These are phyloP conservation scores for Crypturellus undulatus DNA, from an alignment of 2,113 vertebrate genomes.

Conservation along the genomic window DNA sequence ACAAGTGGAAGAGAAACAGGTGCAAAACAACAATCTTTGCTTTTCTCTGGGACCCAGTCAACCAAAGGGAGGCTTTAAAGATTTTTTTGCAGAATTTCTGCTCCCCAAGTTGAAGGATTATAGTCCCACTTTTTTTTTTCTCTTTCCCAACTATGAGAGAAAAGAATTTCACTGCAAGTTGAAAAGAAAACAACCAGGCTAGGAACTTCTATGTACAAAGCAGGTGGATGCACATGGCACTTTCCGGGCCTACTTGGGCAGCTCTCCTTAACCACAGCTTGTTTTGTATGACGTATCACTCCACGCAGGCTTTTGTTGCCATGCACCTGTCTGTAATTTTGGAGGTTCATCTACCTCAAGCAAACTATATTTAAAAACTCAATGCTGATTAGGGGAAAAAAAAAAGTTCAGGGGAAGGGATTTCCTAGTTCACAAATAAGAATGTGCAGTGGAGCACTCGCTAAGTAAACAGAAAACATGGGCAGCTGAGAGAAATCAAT, in stretches of 20 bases:
- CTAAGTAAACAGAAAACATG: constrained; percentile 89
- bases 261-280: constrained; percentile 75
- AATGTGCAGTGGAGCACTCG: constrained; percentile 83
- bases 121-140: neutral
- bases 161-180: constrained; percentile 73
- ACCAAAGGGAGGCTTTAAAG: constrained; percentile 62
- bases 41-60: constrained; percentile 51
- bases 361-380: constrained; percentile 77
- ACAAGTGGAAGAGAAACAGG: constrained; percentile 20
- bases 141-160: constrained; percentile 23
- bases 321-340: constrained; percentile 84
- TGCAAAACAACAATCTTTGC: constrained; percentile 65
- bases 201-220: constrained; percentile 79
- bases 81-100: constrained; percentile 77
- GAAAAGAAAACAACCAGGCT: constrained; percentile 78
- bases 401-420: constrained; percentile 80
- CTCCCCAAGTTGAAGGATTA: constrained; percentile 77
- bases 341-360: constrained; percentile 76
- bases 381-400: constrained; percentile 53
- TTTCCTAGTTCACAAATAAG: constrained; percentile 85
- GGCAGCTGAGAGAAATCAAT: constrained; percentile 91
- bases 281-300: constrained; percentile 66
- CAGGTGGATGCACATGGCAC: constrained; percentile 58
- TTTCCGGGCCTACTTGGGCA: constrained; percentile 58
- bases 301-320: constrained; percentile 70